Evolutionary conservation across 2,797 vertebrate genomes (phyloP), one percentile per base, ranked within the genome.

Genomic region (Falco novaeseelandiae): DNA sequence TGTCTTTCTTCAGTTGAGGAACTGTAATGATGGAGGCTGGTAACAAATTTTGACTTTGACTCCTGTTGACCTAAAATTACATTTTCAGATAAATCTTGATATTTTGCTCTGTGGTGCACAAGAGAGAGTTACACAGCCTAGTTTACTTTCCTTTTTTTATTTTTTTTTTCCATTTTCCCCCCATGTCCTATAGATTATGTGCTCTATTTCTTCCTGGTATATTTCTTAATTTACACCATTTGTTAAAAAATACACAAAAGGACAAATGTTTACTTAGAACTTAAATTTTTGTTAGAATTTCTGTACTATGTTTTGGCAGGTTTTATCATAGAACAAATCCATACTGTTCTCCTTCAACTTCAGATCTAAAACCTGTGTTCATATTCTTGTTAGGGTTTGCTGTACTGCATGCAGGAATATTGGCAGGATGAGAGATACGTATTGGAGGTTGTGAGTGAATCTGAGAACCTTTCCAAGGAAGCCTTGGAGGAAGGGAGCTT

Each of bases 371-470:
- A 95, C 74, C 74, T 95, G 57, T 63, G 54, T 87, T 91, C 48
- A 32, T 63, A 27, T 77, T 87, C 52, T 51, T 27, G 65, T 49
- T 76, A 73, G 49, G 42, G 71, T 90, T 74, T 81, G 90, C 90
- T 51, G 49, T 65, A 71, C 71, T 74, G 49, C 15, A n/a, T 66
- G 40, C 69, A 71, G 84, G 70, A 79, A 72, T 93, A 67, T 76
- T 95, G 94, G 70, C 76, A 93, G 66, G 80, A 91, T 84, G 40
- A 85, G 73, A 89, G 48, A 71, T 18, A 63, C 0, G 40, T 87
- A 76, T 96, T 87, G 90, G 83, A 91, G 79, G 83, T 69, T 96
- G 83, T 83, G 79, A 81, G 49, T 65, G 85, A 65, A 81, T 90
- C 40, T 81, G 34, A 91, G 83, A 85, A 90, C 32, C 57, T 91